A percentile compares a stretch with the other conserved stretches of the same genome.
Evolutionary conservation across 37 sponge, comb jelly and placozoan genomes (phyloP).

Genomic region (Axinella damicornis): DNA sequence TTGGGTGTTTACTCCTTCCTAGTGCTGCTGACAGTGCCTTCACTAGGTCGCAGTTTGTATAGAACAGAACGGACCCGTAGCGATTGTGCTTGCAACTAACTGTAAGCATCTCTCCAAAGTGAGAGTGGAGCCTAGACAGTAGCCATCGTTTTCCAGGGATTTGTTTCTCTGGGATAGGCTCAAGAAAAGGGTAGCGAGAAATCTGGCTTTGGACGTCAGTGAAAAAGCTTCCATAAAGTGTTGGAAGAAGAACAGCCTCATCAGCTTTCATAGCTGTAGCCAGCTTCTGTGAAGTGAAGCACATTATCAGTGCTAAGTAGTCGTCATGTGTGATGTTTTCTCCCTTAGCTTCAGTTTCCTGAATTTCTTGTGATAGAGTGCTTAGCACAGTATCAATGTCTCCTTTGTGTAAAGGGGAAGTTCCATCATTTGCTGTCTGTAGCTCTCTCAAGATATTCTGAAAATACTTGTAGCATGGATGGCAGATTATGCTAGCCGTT

Average conservation of each 20-base stretch:
- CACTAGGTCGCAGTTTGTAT: slow-evolving; percentile 1
- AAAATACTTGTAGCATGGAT: background rate
- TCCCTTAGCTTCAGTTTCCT: background rate
- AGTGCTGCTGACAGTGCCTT: background rate
- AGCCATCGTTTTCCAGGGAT: background rate
- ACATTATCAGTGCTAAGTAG: background rate
- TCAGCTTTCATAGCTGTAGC: background rate
- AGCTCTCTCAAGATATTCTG: background rate
- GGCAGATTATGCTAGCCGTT: background rate
- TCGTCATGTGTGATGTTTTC: background rate
- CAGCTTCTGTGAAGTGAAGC: background rate
- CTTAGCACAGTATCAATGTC: background rate
- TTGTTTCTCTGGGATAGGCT: background rate
- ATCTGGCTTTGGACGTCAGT: background rate
- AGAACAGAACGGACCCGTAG: background rate
- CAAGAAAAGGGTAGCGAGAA: background rate
- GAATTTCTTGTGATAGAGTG: background rate
- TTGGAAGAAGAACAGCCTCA: background rate
- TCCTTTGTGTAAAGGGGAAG: too few relatives aligned
- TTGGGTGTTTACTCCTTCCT: background rate
- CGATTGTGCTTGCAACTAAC: background rate
- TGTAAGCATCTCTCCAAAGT: background rate
- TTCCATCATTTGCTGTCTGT: background rate
- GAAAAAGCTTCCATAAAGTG: background rate
- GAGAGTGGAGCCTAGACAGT: background rate